Percentiles rank a stretch among this genome's conserved stretches.
Conservation (phyloP, 1,140 invertebrate genomes). For the Xylocopa sonorina region DNA sequence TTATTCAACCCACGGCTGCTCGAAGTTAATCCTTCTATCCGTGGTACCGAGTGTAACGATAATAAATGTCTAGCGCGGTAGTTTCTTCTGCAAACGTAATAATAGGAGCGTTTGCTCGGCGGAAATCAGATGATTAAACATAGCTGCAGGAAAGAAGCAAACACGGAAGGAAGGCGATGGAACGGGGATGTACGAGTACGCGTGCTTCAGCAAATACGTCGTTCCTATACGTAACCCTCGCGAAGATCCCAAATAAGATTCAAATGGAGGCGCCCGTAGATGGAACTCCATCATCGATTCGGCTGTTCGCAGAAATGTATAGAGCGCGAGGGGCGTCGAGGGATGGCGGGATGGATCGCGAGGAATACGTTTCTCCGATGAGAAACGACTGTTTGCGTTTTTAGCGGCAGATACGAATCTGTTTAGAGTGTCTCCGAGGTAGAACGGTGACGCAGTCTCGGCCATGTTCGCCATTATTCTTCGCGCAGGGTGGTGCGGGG, state of each 20-base stretch:
- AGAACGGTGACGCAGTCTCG: conserved; percentile 26
- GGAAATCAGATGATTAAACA: no score
- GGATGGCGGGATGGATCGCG: conserved; percentile 38
- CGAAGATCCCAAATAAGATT: conserved; percentile 10
- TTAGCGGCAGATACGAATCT: conserved; percentile 41
- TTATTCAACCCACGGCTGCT: no score
- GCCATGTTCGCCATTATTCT: conserved; percentile 40
- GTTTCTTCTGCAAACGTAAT: no score
- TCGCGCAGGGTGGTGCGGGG: background rate
- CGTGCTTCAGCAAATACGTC: no score
- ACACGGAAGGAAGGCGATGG: no score
- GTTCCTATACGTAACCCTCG: background rate
- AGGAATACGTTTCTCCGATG: conserved; percentile 46
- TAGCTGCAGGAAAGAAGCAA: no score
- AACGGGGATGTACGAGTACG: no score
- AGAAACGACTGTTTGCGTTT: conserved; percentile 58
- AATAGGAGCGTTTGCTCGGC: no score
- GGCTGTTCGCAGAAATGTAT: conserved; percentile 29
- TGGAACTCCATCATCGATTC: conserved; percentile 62
- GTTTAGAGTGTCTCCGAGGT: conserved; percentile 33
- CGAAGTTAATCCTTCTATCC: background rate
- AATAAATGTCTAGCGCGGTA: no score
- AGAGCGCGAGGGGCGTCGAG: background rate
- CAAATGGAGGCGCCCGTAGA: background rate
- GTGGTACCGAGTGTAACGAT: no score